A percentile compares a stretch with the other conserved stretches of the same genome.
Evolutionary conservation across 2,888 invertebrate species (phyloP).

Genomic region (Agrochola lychnidis): DNA sequence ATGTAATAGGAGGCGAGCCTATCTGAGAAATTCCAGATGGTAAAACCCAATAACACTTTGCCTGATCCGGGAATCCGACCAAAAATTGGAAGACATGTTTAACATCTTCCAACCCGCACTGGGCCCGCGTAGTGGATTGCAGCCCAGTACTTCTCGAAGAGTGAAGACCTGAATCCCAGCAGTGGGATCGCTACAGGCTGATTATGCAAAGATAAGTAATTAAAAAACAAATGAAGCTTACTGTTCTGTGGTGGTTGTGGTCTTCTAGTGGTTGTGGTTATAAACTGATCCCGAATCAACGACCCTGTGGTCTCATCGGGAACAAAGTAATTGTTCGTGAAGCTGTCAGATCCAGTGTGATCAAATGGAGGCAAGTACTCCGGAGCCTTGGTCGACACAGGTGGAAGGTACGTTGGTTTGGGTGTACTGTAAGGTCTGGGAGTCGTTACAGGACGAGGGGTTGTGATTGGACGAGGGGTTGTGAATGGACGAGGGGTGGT

Average conservation of each 20-base stretch:
- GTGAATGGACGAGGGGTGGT: slow-evolving; percentile 73
- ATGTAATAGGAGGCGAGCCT: no score
- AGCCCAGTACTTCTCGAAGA: no score
- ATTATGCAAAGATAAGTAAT: neutral
- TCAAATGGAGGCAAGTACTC: slow-evolving; percentile 84
- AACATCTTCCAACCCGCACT: no score
- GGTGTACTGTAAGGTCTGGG: slow-evolving; percentile 75
- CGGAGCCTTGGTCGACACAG: slow-evolving; percentile 83
- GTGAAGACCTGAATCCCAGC: no score
- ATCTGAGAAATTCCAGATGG: no score
- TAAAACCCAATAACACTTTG: no score
- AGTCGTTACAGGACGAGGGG: slow-evolving; percentile 65
- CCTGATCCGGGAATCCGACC: neutral
- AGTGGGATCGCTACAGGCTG: no score
- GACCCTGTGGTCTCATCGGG: no score
- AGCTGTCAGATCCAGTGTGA: slow-evolving; percentile 77
- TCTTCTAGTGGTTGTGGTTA: no score
- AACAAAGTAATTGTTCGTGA: no score
- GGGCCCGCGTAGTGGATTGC: no score
- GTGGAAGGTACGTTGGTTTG: slow-evolving; percentile 80
- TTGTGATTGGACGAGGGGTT: slow-evolving; percentile 69
- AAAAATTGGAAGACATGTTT: no score
- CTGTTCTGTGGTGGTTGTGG: slow-evolving; percentile 25
- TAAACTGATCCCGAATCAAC: slow-evolving; percentile 75
- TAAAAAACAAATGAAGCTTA: slow-evolving; percentile 14